These are phyloP conservation scores for Trachemys scripta DNA, from an alignment of 2,113 vertebrate genomes.

Conservation along the genomic window DNA sequence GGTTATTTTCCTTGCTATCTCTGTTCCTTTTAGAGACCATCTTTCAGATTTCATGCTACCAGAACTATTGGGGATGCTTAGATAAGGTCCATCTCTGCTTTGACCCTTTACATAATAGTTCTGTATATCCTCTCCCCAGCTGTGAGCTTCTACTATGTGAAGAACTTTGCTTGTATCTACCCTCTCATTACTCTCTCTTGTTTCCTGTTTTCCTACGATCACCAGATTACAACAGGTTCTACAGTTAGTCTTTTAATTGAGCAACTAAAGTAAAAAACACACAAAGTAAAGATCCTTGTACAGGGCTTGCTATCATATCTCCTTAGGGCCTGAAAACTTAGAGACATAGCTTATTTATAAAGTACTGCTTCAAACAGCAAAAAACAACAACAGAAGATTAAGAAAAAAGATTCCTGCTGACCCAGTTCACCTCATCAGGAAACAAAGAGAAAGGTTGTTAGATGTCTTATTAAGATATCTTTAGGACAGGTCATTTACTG, in stretches of 20 bases:
- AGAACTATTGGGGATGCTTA: neutral
- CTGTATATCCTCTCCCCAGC: neutral
- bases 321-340: neutral
- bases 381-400: neutral
- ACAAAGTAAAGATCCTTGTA: neutral
- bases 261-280: neutral
- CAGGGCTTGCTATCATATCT: rapidly evolving
- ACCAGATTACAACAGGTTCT: neutral
- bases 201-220: neutral
- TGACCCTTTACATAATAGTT: neutral
- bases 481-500: neutral
- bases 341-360: neutral
- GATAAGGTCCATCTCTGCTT: neutral
- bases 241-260: neutral
- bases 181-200: neutral
- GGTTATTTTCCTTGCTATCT: neutral
- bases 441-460: neutral
- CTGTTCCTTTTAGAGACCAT: neutral
- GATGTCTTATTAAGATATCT: neutral
- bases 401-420: neutral
- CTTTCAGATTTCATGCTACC: neutral
- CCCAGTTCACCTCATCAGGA: neutral
- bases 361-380: neutral
- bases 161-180: neutral
- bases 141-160: rapidly evolving